Conservation (phyloP, 2,797 vertebrate genomes). For the Sebastes diploproa region DNA sequence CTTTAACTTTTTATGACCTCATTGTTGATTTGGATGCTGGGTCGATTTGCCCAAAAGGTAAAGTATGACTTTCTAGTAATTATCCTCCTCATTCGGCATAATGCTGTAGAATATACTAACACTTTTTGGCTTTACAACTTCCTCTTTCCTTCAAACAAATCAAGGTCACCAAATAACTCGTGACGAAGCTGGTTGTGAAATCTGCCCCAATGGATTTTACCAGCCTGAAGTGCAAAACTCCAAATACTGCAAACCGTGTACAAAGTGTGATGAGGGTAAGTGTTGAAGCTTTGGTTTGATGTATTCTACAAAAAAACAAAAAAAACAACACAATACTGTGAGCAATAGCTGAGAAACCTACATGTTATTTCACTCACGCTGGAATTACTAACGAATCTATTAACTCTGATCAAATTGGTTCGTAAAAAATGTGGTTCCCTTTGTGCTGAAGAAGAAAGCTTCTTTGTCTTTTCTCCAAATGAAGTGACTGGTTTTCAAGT, state of each 20-base stretch:
- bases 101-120: neutral
- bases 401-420: neutral
- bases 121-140: neutral
- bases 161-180: neutral
- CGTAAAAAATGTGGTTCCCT: neutral
- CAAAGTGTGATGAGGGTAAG: conserved; percentile 3
- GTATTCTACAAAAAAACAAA: neutral
- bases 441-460: neutral
- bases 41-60: conserved; percentile 59
- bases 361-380: neutral
- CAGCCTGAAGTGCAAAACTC: neutral
- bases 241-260: conserved; percentile 7
- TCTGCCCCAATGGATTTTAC: neutral
- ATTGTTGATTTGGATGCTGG: neutral
- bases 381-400: neutral
- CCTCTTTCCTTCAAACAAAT: neutral
- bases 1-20: conserved; percentile 21
- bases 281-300: neutral
- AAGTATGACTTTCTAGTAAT: conserved; percentile 5
- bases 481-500: neutral
- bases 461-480: neutral
- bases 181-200: accelerated
- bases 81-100: neutral
- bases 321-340: neutral
- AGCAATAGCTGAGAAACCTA: neutral